Evolutionary conservation across 2,113 vertebrate genomes (phyloP), one percentile per base, ranked within the genome.

Genomic region (Geothlypis trichas): DNA sequence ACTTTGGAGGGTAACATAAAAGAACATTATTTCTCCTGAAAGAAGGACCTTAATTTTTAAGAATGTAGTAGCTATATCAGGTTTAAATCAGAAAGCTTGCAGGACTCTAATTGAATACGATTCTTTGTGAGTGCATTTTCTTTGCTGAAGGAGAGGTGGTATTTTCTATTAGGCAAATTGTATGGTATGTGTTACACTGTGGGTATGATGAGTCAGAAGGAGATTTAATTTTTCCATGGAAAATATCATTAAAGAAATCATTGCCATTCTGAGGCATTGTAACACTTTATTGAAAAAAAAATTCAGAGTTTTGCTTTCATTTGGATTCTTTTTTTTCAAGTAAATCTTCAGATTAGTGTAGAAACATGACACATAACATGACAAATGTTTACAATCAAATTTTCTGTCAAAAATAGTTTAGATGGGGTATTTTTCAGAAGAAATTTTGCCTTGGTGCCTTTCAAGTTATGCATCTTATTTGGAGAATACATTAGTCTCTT

Each of bases 31-130:
- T 91, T 86, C 31, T 81, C 28, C 26, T 62, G 41, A 27, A 73
- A 67, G 72, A 85, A 7, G 14, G 6, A 47, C n/a, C 39, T 82
- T 76, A 67, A 46, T 51, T 83, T 84, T 95, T 87, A 59, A 54
- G 49, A 87, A 87, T 65, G 54, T 54, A 46, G n/a, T 19, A 76
- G 33, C 37, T 85, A 66, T 58, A 72, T 69, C 71, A 87, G 31
- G 54, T 89, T 79, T 89, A 82, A 93, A 84, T 61, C 54, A 82
- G 80, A 66, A 37, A 62, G 46, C 37, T 94, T 82, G 46, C 41
- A 87, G 66, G 37, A n/a, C 58, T 80, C 84, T 94, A 96, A 91
- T 54, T 96, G 91, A 89, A 87, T 83, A 66, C 33, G 27, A 94
- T 76, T 87, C 51, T 69, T 2, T 79, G 54, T 57, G 41, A 93